Evolutionary conservation across 2,797 vertebrate genomes (phyloP), one percentile per base, ranked within the genome.

Genomic region (Acanthiza pusilla): DNA sequence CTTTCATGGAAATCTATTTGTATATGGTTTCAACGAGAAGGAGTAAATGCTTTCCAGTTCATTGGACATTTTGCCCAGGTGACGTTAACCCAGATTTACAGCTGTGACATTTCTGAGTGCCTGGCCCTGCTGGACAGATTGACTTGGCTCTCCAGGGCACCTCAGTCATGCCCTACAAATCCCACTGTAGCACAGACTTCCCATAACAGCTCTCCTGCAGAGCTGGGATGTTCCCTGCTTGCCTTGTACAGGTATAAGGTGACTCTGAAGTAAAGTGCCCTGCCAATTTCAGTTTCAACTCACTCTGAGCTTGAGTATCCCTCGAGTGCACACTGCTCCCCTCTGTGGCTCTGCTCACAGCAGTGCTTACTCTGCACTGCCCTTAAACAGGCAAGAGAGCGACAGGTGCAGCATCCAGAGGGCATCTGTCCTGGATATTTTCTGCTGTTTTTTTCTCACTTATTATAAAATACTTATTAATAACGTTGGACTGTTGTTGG

Each of bases 391-490:
- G 67, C 92, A 92, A 92, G 71, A 67, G 86, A 82, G 77, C 3
- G n/a, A 95, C 96, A 96, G 95, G 94, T 97, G 94, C 96, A 94
- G 79, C 70, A 90, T 67, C 83, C 82, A 67, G 57, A 94, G n/a
- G 80, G 73, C 83, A 90, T 92, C 65, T 65, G 88, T 75, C 86
- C 78, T 7, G 10, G 13, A 73, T 87, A 91, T 88, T 74, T 96
- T 85, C 89, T 92, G 53, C 88, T 76, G 70, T 20, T 4, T 72
- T 91, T 57, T 88, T 96, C n/a, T 84, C 5, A 0, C 72, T 94
- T 82, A 62, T 95, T 89, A 88, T 84, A 74, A 93, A 91, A 77
- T 60, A 67, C 65, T 94, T 96, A 91, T 82, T 93, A 93, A 93
- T 91, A 94, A 90, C 83, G 80, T 80, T 48, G 50, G 42, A 27